Evolutionary conservation across 2,113 vertebrate genomes (phyloP).

Genomic region (Hippocampus guttulatus): DNA sequence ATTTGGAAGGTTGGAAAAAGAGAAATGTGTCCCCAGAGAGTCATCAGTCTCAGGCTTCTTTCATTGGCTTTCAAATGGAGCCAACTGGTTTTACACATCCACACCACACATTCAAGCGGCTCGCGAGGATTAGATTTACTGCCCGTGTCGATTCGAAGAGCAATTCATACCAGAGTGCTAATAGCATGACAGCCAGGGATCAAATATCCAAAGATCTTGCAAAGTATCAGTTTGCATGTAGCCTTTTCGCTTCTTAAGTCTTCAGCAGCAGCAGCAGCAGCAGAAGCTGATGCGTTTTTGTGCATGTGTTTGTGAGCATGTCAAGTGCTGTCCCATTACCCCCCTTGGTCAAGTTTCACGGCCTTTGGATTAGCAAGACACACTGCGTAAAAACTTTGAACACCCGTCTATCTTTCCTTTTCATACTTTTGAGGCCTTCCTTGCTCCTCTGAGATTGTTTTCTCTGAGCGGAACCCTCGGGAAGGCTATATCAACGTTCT

Average conservation of each 20-base stretch:
- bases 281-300: slow-evolving; percentile 34
- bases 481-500: slow-evolving; percentile 42
- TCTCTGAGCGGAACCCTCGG: slow-evolving; percentile 30
- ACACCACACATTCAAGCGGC: slow-evolving; percentile 23
- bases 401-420: slow-evolving; percentile 27
- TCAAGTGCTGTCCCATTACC: slow-evolving; percentile 67
- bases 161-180: slow-evolving; percentile 39
- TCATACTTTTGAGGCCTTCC: slow-evolving; percentile 16
- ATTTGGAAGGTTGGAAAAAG: slow-evolving; percentile 46
- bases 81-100: slow-evolving; percentile 51
- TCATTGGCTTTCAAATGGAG: slow-evolving; percentile 42
- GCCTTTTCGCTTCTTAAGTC: slow-evolving; percentile 37
- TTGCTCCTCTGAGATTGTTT: slow-evolving; percentile 13
- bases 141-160: slow-evolving; percentile 20
- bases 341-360: slow-evolving; percentile 58
- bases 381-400: slow-evolving; percentile 42
- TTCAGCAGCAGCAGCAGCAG: slow-evolving; percentile 8
- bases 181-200: slow-evolving; percentile 35
- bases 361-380: slow-evolving; percentile 60
- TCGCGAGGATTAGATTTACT: slow-evolving; percentile 33
- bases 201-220: slow-evolving; percentile 39
- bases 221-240: slow-evolving; percentile 51
- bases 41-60: slow-evolving; percentile 59
- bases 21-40: slow-evolving; percentile 61
- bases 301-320: slow-evolving; percentile 30